Evolutionary conservation across 2,888 invertebrate species (phyloP).

Genomic region (Vandiemenella viatica): DNA sequence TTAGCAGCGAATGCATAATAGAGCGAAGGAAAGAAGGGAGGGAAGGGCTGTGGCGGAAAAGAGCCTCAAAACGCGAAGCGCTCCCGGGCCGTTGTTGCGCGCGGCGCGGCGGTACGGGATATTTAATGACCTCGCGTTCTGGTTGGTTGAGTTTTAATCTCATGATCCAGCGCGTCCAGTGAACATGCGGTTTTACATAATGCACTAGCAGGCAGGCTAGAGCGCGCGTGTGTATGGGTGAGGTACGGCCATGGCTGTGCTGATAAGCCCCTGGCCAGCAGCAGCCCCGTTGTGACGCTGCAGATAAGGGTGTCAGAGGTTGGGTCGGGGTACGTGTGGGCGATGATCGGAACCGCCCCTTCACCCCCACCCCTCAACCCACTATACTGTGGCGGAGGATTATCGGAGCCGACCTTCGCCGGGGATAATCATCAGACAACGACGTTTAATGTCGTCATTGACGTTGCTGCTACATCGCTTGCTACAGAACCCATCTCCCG

Average conservation of each 20-base stretch:
- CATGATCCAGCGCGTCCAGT: not conserved
- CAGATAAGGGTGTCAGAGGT: not conserved
- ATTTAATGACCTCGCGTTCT: slow-evolving; percentile 1
- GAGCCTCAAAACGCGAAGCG: too few relatives aligned
- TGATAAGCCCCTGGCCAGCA: not conserved
- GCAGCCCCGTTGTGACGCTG: too few relatives aligned
- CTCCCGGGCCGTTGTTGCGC: too few relatives aligned
- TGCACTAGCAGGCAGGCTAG: not conserved
- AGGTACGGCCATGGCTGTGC: not conserved
- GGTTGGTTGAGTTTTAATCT: slow-evolving; percentile 2
- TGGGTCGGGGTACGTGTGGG: not conserved
- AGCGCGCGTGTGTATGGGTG: not conserved
- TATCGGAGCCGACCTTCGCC: not conserved
- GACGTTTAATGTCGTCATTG: too few relatives aligned
- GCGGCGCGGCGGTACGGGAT: too few relatives aligned
- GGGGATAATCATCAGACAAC: not conserved
- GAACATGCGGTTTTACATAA: not conserved
- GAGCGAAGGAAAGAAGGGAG: too few relatives aligned
- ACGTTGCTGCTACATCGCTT: too few relatives aligned
- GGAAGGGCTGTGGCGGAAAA: too few relatives aligned
- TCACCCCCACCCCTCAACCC: not conserved
- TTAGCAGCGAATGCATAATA: too few relatives aligned
- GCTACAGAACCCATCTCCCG: too few relatives aligned
- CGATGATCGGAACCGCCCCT: not conserved
- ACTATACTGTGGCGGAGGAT: not conserved